A percentile compares a stretch with the other conserved stretches of the same genome.
Evolutionary conservation across 2,797 vertebrate genomes (phyloP).

Genomic region (Sebastes oblongus): DNA sequence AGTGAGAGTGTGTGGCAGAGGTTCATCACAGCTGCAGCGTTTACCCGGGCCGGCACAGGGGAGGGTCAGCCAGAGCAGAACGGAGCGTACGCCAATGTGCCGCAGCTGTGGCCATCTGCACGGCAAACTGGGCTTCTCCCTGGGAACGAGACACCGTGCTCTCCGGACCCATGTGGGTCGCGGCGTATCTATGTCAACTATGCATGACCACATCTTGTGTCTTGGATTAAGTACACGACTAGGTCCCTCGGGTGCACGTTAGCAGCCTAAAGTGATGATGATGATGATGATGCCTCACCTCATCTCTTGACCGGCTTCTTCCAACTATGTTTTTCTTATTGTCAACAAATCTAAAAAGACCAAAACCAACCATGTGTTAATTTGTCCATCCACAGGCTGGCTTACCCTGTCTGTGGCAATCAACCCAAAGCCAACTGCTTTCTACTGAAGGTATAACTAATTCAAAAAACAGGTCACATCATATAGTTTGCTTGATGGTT

Average conservation of each 20-base stretch:
- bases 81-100: slow-evolving; percentile 33
- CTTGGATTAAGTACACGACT: slow-evolving; percentile 14
- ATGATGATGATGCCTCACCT: background rate
- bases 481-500: background rate
- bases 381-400: background rate
- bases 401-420: background rate
- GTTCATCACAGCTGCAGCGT: slow-evolving; percentile 67
- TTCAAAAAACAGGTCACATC: background rate
- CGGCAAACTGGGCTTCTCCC: slow-evolving; percentile 28
- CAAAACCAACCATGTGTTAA: background rate
- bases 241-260: background rate
- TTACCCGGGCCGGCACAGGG: slow-evolving; percentile 49
- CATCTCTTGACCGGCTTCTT: background rate
- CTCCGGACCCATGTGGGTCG: slow-evolving; percentile 10
- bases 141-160: slow-evolving; percentile 15
- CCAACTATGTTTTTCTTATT: background rate
- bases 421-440: background rate
- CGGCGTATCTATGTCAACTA: slow-evolving; percentile 31
- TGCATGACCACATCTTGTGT: slow-evolving; percentile 41
- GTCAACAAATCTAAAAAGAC: background rate
- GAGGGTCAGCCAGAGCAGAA: slow-evolving; percentile 64
- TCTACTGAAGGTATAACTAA: too few relatives aligned
- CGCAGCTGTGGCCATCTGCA: slow-evolving; percentile 72
- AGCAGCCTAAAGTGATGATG: background rate
- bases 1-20: slow-evolving; percentile 39